A percentile compares a stretch with the other conserved stretches of the same genome.
Conservation (phyloP, 64 coral and sea anemone species). For the Cladopsammia gracilis region DNA sequence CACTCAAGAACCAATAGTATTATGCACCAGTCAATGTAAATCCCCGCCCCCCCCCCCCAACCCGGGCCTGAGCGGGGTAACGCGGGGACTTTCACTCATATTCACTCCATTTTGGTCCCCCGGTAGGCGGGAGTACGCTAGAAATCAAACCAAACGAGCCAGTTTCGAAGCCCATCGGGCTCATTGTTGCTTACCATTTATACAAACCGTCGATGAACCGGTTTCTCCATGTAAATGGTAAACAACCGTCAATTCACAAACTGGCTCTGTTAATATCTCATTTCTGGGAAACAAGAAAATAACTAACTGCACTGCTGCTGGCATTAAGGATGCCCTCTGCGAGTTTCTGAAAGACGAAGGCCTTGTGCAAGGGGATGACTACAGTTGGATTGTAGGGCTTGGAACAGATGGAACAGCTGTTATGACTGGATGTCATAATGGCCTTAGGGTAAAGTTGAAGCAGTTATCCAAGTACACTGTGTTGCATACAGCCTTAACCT, state of each 20-base stretch:
- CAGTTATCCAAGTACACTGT: slow-evolving; percentile 62
- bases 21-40: no score
- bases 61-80: no score
- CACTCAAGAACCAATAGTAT: no score
- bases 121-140: no score
- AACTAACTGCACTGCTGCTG: slow-evolving; percentile 42
- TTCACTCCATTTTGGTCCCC: no score
- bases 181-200: no score
- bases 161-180: no score
- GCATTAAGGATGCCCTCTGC: slow-evolving; percentile 55
- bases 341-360: slow-evolving; percentile 53
- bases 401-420: slow-evolving; percentile 61
- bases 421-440: slow-evolving; percentile 33
- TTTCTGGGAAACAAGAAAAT: slow-evolving; percentile 64
- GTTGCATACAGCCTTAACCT: slow-evolving; percentile 58
- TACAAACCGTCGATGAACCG: no score
- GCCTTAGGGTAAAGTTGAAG: slow-evolving; percentile 53
- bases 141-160: no score
- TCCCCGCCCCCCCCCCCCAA: no score
- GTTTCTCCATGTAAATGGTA: no score
- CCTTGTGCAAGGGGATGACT: slow-evolving; percentile 42
- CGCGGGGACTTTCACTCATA: no score
- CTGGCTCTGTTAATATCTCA: slow-evolving; percentile 30
- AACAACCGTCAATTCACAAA: slow-evolving; percentile 34
- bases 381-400: slow-evolving; percentile 59